phyloP scores from a whole-genome alignment of 1,140 invertebrate genomes.

The Luehdorfia chinensis region DNA sequence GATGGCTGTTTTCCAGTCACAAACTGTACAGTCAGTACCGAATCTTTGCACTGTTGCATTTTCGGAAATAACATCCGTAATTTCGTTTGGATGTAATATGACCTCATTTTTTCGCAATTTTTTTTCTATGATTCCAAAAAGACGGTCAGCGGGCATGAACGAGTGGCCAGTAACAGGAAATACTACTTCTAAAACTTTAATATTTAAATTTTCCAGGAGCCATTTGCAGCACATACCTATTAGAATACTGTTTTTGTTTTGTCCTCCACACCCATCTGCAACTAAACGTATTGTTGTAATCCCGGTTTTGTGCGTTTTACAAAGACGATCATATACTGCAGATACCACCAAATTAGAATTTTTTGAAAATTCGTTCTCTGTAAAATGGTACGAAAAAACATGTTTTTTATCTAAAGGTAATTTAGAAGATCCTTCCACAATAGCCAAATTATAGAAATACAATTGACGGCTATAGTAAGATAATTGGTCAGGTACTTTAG shows the following conservation, averaged over 20 bases:
- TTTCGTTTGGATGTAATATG: conserved; percentile 20
- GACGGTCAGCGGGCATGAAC: conserved; percentile 37
- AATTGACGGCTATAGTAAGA: no score
- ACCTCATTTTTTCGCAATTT: conserved; percentile 27
- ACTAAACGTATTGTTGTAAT: no score
- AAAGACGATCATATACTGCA: conserved; percentile 30
- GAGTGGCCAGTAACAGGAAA: no score
- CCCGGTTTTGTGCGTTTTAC: no score
- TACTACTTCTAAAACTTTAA: conserved; percentile 33
- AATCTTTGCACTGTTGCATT: conserved; percentile 9
- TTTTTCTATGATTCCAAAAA: conserved; percentile 39
- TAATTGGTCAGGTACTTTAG: no score
- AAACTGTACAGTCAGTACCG: no score
- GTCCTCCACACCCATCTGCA: conserved; percentile 26
- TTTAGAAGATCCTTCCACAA: conserved; percentile 24
- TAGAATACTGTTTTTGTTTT: conserved; percentile 22
- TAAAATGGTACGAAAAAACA: conserved; percentile 40
- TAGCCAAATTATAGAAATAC: no score
- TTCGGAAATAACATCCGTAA: conserved; percentile 14
- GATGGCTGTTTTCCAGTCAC: no score
- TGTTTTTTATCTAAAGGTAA: conserved; percentile 21
- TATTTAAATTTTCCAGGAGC: conserved; percentile 25
- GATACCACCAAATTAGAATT: conserved; percentile 40
- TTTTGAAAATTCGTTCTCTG: conserved; percentile 35
- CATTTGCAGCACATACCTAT: conserved; percentile 29